phyloP scores from a whole-genome alignment of 2,797 vertebrate species.

The Brachymystax lenok region DNA sequence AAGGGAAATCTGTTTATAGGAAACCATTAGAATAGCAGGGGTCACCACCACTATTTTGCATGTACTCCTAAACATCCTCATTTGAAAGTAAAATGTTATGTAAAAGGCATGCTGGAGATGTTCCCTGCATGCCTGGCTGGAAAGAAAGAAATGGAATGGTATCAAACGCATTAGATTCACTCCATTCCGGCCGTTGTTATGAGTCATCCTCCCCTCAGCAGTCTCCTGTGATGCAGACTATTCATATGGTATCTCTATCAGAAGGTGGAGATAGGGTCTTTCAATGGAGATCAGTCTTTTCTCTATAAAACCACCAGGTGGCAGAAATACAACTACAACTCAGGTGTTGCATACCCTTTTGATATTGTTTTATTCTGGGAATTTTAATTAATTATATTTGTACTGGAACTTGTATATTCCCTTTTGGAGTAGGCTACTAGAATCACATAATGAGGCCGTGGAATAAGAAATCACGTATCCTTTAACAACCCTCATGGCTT shows the following conservation, averaged over 20 bases:
- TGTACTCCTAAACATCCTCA: constrained; percentile 23
- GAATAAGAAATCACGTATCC: not conserved
- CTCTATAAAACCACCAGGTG: not conserved
- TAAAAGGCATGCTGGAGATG: not conserved
- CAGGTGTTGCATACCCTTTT: not conserved
- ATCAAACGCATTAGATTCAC: no score
- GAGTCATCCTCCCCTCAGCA: no score
- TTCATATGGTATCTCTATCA: not conserved
- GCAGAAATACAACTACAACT: not conserved
- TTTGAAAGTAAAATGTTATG: constrained; percentile 44
- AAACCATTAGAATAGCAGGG: not conserved
- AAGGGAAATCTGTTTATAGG: constrained; percentile 18
- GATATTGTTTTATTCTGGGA: not conserved
- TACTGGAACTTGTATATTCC: not conserved
- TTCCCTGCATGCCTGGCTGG: not conserved
- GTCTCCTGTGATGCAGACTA: no score
- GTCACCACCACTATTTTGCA: constrained; percentile 36
- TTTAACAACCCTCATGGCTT: not conserved
- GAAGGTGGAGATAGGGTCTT: not conserved
- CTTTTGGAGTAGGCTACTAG: no score
- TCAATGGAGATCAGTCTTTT: not conserved
- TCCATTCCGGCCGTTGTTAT: no score
- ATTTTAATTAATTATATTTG: not conserved
- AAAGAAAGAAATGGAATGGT: no score
- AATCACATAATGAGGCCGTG: no score